A percentile compares a stretch with the other conserved stretches of the same genome.
Conservation (phyloP, 2,888 invertebrate genomes). For the Eueremaeus valkanovi region DNA sequence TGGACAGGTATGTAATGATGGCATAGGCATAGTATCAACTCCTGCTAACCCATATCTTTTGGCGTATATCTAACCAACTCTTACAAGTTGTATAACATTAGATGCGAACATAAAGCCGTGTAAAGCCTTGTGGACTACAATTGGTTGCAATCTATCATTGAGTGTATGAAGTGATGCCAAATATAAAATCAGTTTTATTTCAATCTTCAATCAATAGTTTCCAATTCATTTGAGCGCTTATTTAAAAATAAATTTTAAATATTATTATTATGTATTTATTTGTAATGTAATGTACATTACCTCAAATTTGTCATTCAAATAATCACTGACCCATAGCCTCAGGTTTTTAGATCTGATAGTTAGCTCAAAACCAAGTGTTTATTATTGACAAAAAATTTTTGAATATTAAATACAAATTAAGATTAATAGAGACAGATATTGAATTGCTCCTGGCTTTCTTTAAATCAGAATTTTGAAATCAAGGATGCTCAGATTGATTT, state of each 20-base stretch:
- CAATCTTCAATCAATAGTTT: not conserved
- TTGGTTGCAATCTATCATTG: not conserved
- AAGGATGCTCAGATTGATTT: no score
- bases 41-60: not conserved
- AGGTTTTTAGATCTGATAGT: not conserved
- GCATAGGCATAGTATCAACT: not conserved
- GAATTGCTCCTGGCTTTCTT: not conserved
- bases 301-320: not conserved
- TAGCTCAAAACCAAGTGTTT: not conserved
- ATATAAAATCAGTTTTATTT: not conserved
- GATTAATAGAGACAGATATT: not conserved
- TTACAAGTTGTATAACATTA: no score
- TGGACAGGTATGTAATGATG: not conserved
- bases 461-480: not conserved
- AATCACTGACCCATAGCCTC: slow-evolving; percentile 16
- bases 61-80: not conserved
- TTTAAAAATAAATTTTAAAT: not conserved
- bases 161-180: not conserved
- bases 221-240: not conserved
- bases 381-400: not conserved
- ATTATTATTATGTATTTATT: not conserved
- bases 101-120: no score
- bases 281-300: not conserved
- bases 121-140: not conserved
- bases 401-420: not conserved